Conservation (phyloP, 2,888 invertebrate genomes). For the Pyralis farinalis region DNA sequence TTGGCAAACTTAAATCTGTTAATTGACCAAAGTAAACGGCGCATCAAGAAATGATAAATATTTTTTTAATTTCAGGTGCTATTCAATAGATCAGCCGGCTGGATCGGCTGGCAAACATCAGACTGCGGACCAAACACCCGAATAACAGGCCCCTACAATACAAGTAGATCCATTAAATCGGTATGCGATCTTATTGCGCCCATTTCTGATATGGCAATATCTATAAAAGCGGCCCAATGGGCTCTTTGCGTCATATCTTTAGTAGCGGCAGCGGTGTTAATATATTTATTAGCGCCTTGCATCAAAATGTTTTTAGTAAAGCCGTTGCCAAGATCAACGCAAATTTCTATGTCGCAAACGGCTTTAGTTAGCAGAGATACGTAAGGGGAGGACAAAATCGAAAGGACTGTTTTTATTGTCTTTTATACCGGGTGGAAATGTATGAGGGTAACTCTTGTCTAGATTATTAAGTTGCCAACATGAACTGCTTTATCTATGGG, state of each 20-base stretch:
- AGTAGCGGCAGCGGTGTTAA: slow-evolving; percentile 48
- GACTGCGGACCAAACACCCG: slow-evolving; percentile 61
- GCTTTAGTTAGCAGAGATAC: slow-evolving; percentile 54
- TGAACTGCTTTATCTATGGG: too few species aligned
- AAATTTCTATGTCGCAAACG: slow-evolving; percentile 60
- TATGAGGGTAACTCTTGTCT: too few species aligned
- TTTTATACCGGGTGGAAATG: too few species aligned
- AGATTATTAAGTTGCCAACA: too few species aligned
- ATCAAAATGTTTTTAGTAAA: slow-evolving; percentile 44
- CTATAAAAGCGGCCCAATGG: slow-evolving; percentile 66
- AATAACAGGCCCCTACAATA: slow-evolving; percentile 60
- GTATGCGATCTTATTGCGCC: slow-evolving; percentile 40
- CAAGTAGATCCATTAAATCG: slow-evolving; percentile 33
- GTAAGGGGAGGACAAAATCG: too few species aligned
- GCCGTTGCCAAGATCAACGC: slow-evolving; percentile 40
- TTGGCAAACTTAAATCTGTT: too few species aligned
- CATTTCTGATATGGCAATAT: slow-evolving; percentile 40
- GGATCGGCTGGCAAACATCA: slow-evolving; percentile 66
- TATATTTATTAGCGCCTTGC: slow-evolving; percentile 61
- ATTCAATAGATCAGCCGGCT: slow-evolving; percentile 70
- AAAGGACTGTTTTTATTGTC: too few species aligned
- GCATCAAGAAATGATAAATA: too few species aligned
- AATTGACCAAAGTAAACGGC: too few species aligned
- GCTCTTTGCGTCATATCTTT: slow-evolving; percentile 53
- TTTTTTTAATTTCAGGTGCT: slow-evolving; percentile 41